Conservation (phyloP, 2,797 vertebrate genomes). For the Strix occidentalis region DNA sequence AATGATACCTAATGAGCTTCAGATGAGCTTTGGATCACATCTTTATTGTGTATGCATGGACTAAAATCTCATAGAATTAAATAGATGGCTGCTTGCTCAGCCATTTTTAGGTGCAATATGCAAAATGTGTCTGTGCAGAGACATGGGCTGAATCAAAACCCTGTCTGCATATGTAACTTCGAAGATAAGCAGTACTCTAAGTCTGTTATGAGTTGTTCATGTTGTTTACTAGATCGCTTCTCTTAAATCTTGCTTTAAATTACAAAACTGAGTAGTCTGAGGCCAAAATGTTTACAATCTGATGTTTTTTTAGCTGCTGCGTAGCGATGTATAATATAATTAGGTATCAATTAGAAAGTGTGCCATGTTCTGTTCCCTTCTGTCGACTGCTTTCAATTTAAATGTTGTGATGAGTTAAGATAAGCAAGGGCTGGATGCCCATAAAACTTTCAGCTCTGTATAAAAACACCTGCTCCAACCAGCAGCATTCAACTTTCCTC, state of each 20-base stretch:
- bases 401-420: constrained; percentile 63
- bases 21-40: background rate
- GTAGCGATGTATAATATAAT: constrained; percentile 42
- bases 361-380: constrained; percentile 64
- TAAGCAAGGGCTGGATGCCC: constrained; percentile 62
- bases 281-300: constrained; percentile 63
- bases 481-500: background rate
- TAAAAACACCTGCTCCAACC: constrained; percentile 53
- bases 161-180: constrained; percentile 21
- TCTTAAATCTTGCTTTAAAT: constrained; percentile 44
- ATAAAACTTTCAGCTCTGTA: constrained; percentile 37
- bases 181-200: constrained; percentile 16
- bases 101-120: constrained; percentile 40
- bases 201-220: constrained; percentile 30
- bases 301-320: constrained; percentile 56
- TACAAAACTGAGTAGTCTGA: constrained; percentile 62
- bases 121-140: constrained; percentile 27
- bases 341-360: constrained; percentile 61
- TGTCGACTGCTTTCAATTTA: constrained; percentile 58
- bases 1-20: background rate
- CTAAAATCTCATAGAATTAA: background rate
- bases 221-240: constrained; percentile 56
- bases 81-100: constrained; percentile 36
- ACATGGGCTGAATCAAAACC: constrained; percentile 40
- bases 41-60: background rate